phyloP scores from a whole-genome alignment of 2,113 vertebrate genomes.

The Pluvianellus socialis region DNA sequence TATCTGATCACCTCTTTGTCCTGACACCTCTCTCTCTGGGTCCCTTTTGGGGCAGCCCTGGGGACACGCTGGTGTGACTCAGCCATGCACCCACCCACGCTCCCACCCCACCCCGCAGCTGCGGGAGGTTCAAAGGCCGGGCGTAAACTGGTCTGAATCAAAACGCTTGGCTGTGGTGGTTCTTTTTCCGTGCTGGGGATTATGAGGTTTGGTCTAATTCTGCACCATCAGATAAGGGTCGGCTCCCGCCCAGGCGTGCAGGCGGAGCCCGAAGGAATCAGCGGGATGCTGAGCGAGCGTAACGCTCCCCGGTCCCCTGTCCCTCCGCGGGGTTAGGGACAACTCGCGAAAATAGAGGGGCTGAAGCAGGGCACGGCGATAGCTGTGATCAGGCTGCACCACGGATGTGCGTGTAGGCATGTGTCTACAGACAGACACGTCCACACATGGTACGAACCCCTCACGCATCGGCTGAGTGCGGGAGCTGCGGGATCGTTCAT shows the following conservation, averaged over 20 bases:
- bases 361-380: not conserved
- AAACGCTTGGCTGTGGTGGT: not conserved
- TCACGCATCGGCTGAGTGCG: rapidly evolving
- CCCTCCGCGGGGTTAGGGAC: not conserved
- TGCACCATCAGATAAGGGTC: not conserved
- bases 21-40: not conserved
- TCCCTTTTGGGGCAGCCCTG: not conserved
- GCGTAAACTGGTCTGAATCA: not conserved
- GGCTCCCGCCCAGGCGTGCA: not conserved
- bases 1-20: not conserved
- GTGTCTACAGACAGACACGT: too few relatives aligned
- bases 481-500: not conserved
- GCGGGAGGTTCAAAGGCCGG: not conserved
- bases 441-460: rapidly evolving
- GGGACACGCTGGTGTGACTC: not conserved
- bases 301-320: rapidly evolving
- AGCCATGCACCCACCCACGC: not conserved
- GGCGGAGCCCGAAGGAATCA: not conserved
- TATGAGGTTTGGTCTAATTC: not conserved
- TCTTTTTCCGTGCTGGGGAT: not conserved
- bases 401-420: too few relatives aligned
- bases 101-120: not conserved
- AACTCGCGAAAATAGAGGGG: rapidly evolving
- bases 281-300: not conserved
- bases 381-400: too few relatives aligned